Percentiles rank a stretch among this genome's conserved stretches.
phyloP scores from a whole-genome alignment of 2,113 vertebrate genomes.

The Oryzias melastigma region DNA sequence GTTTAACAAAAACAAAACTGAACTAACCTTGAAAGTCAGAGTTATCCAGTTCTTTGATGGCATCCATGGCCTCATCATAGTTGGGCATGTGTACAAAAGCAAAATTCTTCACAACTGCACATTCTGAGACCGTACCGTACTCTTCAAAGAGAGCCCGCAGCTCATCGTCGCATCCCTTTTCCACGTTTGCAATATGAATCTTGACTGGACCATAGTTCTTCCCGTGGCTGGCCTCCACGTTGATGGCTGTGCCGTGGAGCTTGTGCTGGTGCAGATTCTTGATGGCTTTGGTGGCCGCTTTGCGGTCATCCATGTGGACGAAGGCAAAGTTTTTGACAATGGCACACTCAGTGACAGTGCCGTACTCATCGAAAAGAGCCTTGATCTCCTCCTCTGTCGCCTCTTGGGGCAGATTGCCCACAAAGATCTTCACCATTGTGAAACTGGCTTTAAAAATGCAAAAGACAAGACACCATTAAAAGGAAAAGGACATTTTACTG shows the following conservation, averaged over 20 bases:
- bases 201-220: conserved; percentile 79
- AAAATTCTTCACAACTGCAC: conserved; percentile 82
- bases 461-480: no score
- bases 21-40: conserved; percentile 77
- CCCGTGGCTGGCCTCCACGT: conserved; percentile 80
- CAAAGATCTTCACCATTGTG: conserved; percentile 83
- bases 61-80: conserved; percentile 82
- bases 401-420: conserved; percentile 79
- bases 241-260: conserved; percentile 78
- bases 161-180: conserved; percentile 75
- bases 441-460: conserved; percentile 9
- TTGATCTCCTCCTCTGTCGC: conserved; percentile 77
- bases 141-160: conserved; percentile 80
- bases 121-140: conserved; percentile 79
- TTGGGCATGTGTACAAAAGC: conserved; percentile 84
- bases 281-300: conserved; percentile 80
- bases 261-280: conserved; percentile 76
- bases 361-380: conserved; percentile 74
- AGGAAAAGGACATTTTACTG: no score
- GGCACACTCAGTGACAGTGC: conserved; percentile 78
- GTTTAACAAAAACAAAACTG: fast-evolving
- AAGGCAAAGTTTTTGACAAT: conserved; percentile 84
- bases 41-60: conserved; percentile 80
- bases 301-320: conserved; percentile 83
- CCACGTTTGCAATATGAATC: conserved; percentile 80